These are phyloP conservation scores for Catamblyrhynchus diadema DNA, from an alignment of 2,797 vertebrate genomes.

Conservation along the genomic window DNA sequence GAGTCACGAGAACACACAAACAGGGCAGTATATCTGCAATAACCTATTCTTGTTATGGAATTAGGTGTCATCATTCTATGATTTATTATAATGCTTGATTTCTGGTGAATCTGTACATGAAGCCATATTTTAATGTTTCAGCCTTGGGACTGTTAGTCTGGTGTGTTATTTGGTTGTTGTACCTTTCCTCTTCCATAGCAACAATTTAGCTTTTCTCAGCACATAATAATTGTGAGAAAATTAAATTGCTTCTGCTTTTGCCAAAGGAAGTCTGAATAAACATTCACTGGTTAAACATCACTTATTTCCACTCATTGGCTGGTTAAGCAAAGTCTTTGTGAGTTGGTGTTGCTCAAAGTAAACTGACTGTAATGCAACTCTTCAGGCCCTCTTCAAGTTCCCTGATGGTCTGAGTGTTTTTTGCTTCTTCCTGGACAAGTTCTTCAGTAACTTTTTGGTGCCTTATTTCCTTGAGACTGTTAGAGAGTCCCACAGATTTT, in stretches of 20 bases:
- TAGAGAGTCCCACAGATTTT: neutral
- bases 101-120: neutral
- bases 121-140: neutral
- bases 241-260: slow-evolving; percentile 1
- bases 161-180: neutral
- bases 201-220: slow-evolving; percentile 30
- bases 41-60: neutral
- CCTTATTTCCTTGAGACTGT: neutral
- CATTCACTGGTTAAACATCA: neutral
- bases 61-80: neutral
- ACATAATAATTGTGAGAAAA: neutral
- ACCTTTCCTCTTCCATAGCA: slow-evolving; percentile 12
- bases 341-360: neutral
- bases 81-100: neutral
- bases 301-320: neutral
- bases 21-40: neutral
- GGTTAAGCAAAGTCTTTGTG: neutral
- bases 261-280: neutral
- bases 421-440: neutral
- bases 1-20: neutral
- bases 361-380: neutral
- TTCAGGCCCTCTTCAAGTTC: neutral
- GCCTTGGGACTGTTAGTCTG: neutral
- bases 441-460: neutral
- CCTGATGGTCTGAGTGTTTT: neutral